A percentile compares a stretch with the other conserved stretches of the same genome.
Evolutionary conservation across 2,888 invertebrate genomes (phyloP).

Genomic region (Oasisia sp.): DNA sequence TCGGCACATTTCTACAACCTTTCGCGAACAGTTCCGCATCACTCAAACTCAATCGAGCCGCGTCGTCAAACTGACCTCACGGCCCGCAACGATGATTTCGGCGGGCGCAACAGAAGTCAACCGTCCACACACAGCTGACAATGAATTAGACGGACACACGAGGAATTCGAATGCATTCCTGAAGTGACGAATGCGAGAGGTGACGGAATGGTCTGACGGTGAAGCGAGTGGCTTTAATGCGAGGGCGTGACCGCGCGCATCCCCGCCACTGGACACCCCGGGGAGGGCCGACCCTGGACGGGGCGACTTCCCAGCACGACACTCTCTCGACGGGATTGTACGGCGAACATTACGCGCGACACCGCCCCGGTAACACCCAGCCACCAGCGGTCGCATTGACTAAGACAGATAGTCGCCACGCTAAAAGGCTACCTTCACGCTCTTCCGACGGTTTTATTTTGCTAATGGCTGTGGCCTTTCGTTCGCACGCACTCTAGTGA

Average conservation of each 20-base stretch:
- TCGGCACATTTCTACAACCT: neutral
- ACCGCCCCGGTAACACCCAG: neutral
- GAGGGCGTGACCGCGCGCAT: neutral
- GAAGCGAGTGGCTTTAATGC: neutral
- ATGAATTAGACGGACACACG: neutral
- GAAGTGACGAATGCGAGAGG: neutral
- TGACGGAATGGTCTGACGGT: neutral
- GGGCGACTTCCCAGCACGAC: neutral
- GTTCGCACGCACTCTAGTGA: neutral
- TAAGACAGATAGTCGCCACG: neutral
- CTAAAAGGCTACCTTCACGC: neutral
- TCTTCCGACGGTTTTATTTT: neutral
- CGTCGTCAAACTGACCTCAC: neutral
- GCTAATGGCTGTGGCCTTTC: neutral
- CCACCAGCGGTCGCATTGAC: neutral
- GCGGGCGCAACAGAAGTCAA: neutral
- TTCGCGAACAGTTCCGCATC: neutral
- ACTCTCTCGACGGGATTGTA: neutral
- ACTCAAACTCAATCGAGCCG: neutral
- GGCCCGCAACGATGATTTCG: neutral
- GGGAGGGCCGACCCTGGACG: neutral
- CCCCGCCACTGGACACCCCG: neutral
- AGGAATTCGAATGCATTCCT: neutral
- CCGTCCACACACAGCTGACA: neutral
- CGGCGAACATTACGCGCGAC: conserved; percentile 9